Evolutionary conservation across 2,888 invertebrate species (phyloP), one percentile per base, ranked within the genome.

Genomic region (Dusona sp.): DNA sequence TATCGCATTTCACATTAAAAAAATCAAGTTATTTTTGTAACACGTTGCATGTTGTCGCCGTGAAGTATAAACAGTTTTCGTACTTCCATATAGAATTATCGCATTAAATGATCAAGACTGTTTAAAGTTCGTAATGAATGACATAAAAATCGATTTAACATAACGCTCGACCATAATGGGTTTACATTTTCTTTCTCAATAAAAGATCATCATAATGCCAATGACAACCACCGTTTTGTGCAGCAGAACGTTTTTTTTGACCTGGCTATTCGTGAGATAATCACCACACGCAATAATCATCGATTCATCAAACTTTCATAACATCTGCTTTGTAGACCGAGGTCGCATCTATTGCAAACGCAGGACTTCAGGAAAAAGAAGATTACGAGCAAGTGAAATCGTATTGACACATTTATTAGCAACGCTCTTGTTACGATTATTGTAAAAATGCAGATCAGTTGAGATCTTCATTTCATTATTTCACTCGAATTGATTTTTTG

Each of bases 301-400:
- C 72, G 77, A 65, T 73, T 72, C 75, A 77, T 54, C 78, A 38
- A 77, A 77, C 70, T 83, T 77, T 64, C 83, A 68, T 64, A 61
- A 48, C 38, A 42, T 38, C 4, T 16, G 22, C 11, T 42, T 57
- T 16, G 7, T 42, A 65, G 65, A 70, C 13, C 45, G 70, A 22
- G 42, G 68, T 13, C 11, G 13, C 70, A 16, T 42, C 45, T 19
- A 3, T 45, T 45, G 68, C 42, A 16, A 68, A 29, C 45, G 68
- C 25, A 29, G 29, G 25, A 29, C 11, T 25, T 45, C 25, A 9
- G 3, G 25, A 6, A 38, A 25, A 45, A 38, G 6, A 25, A 57
- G 45, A 45, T 68, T 45, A 16, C 45, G 11, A 68, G 22, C 25
- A 42, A 45, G 45, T 29, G 11, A 25, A 42, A 68, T 68, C 42